Conservation (phyloP, 2,113 vertebrate genomes). For the Chionis minor region DNA sequence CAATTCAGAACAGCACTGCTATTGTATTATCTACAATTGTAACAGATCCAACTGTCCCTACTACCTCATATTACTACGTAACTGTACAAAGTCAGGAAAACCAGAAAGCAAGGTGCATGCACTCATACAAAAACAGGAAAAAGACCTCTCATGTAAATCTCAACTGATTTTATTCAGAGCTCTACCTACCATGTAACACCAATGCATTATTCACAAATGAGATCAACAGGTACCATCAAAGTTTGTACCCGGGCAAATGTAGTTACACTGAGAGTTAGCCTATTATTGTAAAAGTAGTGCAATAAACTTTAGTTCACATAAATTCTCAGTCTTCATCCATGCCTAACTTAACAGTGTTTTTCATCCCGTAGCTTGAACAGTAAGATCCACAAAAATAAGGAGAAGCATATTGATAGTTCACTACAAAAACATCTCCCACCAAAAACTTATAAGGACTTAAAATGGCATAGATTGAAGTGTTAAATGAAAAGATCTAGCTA, state of each 20-base stretch:
- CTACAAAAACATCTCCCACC: neutral
- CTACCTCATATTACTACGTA: neutral
- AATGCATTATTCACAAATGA: neutral
- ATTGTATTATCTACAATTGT: neutral
- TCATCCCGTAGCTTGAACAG: neutral
- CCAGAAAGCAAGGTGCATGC: neutral
- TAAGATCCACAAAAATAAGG: neutral
- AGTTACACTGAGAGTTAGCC: neutral
- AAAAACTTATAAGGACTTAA: neutral
- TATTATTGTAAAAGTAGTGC: neutral
- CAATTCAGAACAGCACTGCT: neutral
- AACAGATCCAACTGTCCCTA: neutral
- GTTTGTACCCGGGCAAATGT: neutral
- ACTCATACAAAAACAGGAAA: neutral
- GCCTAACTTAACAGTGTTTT: neutral
- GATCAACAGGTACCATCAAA: neutral
- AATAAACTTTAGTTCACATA: neutral
- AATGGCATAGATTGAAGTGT: neutral
- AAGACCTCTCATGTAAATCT: neutral
- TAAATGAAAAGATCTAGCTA: neutral
- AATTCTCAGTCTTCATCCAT: neutral
- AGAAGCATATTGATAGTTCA: neutral
- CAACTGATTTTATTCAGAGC: neutral
- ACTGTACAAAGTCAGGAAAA: neutral
- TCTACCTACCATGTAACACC: neutral